Evolutionary conservation across 2,888 invertebrate genomes (phyloP).

Genomic region (Ectemnius lituratus): DNA sequence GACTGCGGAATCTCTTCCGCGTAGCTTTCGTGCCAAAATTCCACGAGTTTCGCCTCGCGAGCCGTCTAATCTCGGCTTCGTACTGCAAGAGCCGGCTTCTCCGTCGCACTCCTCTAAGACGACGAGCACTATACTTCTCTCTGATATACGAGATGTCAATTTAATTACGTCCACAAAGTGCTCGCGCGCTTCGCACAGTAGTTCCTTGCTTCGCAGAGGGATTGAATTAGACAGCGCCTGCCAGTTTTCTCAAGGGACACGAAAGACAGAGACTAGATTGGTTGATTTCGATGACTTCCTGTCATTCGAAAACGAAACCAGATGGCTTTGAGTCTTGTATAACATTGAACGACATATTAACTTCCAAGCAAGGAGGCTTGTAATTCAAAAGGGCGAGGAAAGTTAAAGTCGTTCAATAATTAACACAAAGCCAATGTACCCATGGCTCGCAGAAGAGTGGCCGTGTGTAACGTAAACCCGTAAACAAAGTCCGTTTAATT

Average conservation of each 20-base stretch:
- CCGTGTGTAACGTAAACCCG: slow-evolving; percentile 41
- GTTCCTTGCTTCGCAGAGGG: slow-evolving; percentile 20
- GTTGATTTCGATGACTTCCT: slow-evolving; percentile 9
- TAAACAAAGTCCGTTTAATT: slow-evolving; percentile 52
- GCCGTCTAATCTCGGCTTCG: slow-evolving; percentile 55
- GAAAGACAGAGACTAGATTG: neutral
- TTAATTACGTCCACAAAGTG: slow-evolving; percentile 66
- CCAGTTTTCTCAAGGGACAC: slow-evolving; percentile 11
- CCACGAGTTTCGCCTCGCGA: slow-evolving; percentile 30
- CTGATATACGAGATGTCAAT: slow-evolving; percentile 69
- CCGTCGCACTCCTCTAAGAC: slow-evolving; percentile 3
- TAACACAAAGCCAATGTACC: slow-evolving; percentile 41
- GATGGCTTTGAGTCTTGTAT: no score
- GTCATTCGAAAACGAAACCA: neutral
- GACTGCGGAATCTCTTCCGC: slow-evolving; percentile 46
- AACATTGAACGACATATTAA: no score
- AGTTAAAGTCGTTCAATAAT: slow-evolving; percentile 24
- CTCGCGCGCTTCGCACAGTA: slow-evolving; percentile 35
- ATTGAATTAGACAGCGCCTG: slow-evolving; percentile 52
- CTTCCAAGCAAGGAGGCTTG: no score
- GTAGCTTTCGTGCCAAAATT: slow-evolving; percentile 56
- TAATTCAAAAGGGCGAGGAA: neutral
- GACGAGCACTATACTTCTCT: slow-evolving; percentile 58
- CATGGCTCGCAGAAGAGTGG: slow-evolving; percentile 33
- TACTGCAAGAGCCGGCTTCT: slow-evolving; percentile 7